These are phyloP conservation scores for Tyrannus savana DNA, from an alignment of 2,113 vertebrate genomes.

Conservation along the genomic window DNA sequence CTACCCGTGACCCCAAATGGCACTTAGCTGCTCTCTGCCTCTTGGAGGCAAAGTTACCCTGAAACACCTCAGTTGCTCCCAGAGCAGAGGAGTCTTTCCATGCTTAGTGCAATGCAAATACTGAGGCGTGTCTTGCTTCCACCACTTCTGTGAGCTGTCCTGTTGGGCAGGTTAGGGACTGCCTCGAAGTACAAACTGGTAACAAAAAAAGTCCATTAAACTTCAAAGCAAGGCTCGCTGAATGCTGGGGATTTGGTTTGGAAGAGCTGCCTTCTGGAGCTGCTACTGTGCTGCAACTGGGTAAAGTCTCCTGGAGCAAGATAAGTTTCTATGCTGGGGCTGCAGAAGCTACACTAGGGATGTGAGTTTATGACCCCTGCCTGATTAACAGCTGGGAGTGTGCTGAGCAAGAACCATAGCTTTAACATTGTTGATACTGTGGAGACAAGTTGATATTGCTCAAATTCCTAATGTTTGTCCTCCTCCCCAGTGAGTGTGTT, in stretches of 20 bases:
- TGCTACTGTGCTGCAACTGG: neutral
- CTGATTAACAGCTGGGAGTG: neutral
- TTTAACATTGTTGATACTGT: neutral
- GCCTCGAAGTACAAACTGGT: neutral
- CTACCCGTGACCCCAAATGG: accelerated
- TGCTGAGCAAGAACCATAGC: neutral
- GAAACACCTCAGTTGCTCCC: neutral
- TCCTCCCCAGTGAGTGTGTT: neutral
- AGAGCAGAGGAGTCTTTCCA: neutral
- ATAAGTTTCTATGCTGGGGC: neutral
- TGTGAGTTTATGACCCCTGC: neutral
- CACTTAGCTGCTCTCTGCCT: neutral
- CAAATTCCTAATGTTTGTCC: neutral
- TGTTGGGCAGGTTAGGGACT: neutral
- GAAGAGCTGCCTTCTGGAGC: neutral
- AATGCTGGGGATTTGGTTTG: neutral
- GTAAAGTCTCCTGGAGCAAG: neutral
- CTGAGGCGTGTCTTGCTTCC: neutral
- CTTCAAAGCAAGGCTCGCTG: neutral
- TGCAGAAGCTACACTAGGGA: neutral
- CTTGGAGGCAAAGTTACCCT: accelerated
- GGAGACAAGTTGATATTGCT: neutral
- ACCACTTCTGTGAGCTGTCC: neutral
- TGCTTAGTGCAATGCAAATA: neutral
- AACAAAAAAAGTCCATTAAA: neutral